A percentile compares a stretch with the other conserved stretches of the same genome.
These are phyloP conservation scores for Morpho achilles DNA, from an alignment of 2,888 invertebrate genomes.

Conservation along the genomic window DNA sequence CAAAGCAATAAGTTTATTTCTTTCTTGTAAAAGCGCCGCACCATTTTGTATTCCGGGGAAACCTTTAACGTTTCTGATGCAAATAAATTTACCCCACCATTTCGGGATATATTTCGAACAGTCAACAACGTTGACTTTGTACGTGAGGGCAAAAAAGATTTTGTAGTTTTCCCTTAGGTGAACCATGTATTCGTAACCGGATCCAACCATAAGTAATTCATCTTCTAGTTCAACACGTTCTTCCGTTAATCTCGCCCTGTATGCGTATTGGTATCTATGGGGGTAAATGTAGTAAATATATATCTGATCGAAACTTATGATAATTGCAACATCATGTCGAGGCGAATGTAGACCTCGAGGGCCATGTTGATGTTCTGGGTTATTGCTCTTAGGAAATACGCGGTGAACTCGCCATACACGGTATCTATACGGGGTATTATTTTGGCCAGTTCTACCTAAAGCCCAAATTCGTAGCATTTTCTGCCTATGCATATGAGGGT, in stretches of 20 bases:
- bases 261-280: constrained; percentile 32
- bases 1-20: constrained; percentile 32
- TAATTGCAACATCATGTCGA: constrained; percentile 44
- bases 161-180: constrained; percentile 50
- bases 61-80: constrained; percentile 34
- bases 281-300: constrained; percentile 31
- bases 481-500: constrained; percentile 37
- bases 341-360: constrained; percentile 43
- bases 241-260: constrained; percentile 20
- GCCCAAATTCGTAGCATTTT: constrained; percentile 48
- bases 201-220: constrained; percentile 37
- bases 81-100: constrained; percentile 58
- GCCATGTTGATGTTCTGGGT: constrained; percentile 55
- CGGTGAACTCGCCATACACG: constrained; percentile 44
- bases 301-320: constrained; percentile 42
- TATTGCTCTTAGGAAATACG: constrained; percentile 41
- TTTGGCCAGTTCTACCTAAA: constrained; percentile 36
- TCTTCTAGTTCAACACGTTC: constrained; percentile 4
- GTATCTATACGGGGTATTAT: constrained; percentile 45
- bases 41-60: constrained; percentile 47
- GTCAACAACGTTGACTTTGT: constrained; percentile 30
- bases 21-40: constrained; percentile 32
- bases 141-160: constrained; percentile 32
- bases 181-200: constrained; percentile 40
- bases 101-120: constrained; percentile 50